phyloP scores from a whole-genome alignment of 2,797 vertebrate species.

The Phyllotis vaccarum region DNA sequence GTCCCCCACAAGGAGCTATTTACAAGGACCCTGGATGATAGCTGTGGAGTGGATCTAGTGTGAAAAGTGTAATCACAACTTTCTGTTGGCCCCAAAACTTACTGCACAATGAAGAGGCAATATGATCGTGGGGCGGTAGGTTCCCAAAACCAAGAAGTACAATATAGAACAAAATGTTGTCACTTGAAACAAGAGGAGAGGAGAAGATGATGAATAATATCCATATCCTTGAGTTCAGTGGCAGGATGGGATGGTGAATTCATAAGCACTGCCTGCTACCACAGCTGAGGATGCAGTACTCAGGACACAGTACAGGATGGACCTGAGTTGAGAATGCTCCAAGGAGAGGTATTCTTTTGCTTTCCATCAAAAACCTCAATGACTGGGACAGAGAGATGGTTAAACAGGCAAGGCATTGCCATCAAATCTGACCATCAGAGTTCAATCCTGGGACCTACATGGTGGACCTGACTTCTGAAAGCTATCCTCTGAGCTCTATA shows the following conservation, averaged over 20 bases:
- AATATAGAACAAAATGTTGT: neutral
- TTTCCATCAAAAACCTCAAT: conserved; percentile 81
- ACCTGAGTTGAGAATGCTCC: neutral
- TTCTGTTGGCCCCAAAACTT: conserved; percentile 55
- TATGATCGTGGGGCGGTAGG: neutral
- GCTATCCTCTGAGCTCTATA: neutral
- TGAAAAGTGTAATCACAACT: conserved; percentile 77
- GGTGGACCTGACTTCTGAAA: neutral
- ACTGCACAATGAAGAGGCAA: neutral
- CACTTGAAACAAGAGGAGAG: neutral
- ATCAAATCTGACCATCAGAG: too few species aligned
- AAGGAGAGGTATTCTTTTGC: neutral
- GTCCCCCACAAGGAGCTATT: conserved; percentile 57
- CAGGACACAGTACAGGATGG: neutral
- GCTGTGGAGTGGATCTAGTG: conserved; percentile 77
- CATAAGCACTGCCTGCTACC: neutral
- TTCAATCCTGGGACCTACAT: neutral
- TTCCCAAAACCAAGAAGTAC: neutral
- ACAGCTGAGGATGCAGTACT: fast-evolving
- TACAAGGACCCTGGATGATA: conserved; percentile 81
- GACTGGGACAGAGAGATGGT: neutral
- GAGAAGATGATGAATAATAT: neutral
- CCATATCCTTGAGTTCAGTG: neutral
- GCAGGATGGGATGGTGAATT: neutral
- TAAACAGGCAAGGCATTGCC: neutral